Percentiles rank a stretch among this genome's conserved stretches.
Evolutionary conservation across 2,888 invertebrate species (phyloP).

Genomic region (Andrena haemorrhoa): DNA sequence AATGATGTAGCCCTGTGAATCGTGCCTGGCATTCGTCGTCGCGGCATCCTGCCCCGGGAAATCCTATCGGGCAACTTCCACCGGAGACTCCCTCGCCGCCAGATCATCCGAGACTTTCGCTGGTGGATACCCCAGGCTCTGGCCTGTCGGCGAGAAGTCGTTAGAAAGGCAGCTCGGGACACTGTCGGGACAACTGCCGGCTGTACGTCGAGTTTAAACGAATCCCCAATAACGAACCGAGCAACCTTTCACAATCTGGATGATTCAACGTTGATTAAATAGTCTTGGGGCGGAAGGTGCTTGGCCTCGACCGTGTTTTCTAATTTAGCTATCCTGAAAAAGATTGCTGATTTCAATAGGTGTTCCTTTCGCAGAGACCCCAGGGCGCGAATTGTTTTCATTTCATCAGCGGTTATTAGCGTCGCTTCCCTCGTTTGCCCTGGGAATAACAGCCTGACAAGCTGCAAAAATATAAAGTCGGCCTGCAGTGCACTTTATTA

Average conservation of each 20-base stretch:
- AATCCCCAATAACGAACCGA: too few relatives aligned
- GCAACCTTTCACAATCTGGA: too few relatives aligned
- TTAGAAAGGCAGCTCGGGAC: conserved; percentile 21
- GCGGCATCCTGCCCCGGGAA: conserved; percentile 37
- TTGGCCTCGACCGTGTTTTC: too few relatives aligned
- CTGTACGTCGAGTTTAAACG: too few relatives aligned
- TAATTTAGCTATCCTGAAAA: neutral
- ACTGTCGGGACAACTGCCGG: too few relatives aligned
- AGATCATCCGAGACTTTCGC: conserved; percentile 16
- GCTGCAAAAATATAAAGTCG: conserved; percentile 4
- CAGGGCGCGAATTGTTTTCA: neutral
- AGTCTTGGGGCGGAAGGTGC: too few relatives aligned
- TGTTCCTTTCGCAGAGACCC: neutral
- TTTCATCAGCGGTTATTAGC: conserved; percentile 25
- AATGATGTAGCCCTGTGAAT: conserved; percentile 68
- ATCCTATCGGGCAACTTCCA: conserved; percentile 54
- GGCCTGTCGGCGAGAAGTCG: conserved; percentile 50
- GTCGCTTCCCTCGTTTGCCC: conserved; percentile 23
- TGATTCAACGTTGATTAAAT: too few relatives aligned
- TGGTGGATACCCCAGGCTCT: conserved; percentile 9
- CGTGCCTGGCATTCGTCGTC: conserved; percentile 72
- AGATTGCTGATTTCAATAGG: neutral
- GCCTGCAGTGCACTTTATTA: conserved; percentile 6
- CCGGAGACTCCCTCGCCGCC: neutral
- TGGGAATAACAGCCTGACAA: conserved; percentile 2